Evolutionary conservation across 2,113 vertebrate genomes (phyloP), one percentile per base, ranked within the genome.

Genomic region (Microcebus murinus): DNA sequence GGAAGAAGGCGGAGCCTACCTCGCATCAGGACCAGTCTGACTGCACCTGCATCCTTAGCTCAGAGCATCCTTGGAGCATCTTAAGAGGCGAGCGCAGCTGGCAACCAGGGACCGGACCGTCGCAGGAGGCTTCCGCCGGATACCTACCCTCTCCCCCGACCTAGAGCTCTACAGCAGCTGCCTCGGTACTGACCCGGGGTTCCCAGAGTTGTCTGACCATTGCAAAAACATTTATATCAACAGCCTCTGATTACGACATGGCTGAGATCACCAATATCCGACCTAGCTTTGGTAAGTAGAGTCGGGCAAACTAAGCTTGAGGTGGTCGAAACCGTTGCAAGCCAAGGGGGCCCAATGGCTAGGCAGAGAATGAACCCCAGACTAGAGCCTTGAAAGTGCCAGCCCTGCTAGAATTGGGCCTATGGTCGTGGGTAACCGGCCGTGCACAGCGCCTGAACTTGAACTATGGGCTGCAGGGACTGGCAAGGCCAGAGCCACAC

Each of bases 201-300:
- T 67, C 94, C 91, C 82, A 63, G 87, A 96, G 91, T 50, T 74
- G 65, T 57, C 84, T 84, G 80, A 90, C 74, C 93, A 42, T 39
- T 84, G 87, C 94, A 70, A 94, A 96, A 90, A 36, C 90, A 52
- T 94, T 88, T 55, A 57, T 61, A 94, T 90, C 96, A 85, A 92
- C 68, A 89, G 48, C 92, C 36, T 97, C 91, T 85, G 84, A 96
- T 76, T 91, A 91, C 96, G 97, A 98, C 98, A 99, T 99, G 98
- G 98, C 98, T 71, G 98, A 99, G 97, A 98, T 99, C 98, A 98
- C 98, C 98, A 98, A 98, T 29, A 98, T 98, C 92, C 97, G 95
- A 86, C 98, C 98, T 89, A 96, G 97, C 96, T 98, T 98, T 93
- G 98, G 98, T 99, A 97, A 99, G 98, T 98, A n/a, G 50, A 82